Evolutionary conservation across 2,888 invertebrate genomes (phyloP).

Genomic region (Drosophila nr. perissopoda): DNA sequence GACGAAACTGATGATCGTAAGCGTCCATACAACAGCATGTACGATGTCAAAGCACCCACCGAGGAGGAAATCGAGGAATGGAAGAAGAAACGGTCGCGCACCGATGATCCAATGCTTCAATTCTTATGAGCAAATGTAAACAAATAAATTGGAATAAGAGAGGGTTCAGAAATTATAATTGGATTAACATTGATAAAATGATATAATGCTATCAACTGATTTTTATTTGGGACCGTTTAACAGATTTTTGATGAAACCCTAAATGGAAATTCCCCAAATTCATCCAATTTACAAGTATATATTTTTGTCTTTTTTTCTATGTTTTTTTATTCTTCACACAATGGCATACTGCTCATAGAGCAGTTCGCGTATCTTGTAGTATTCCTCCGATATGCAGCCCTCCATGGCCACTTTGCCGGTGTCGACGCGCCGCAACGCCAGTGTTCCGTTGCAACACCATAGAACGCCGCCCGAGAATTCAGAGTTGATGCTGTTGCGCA

Average conservation of each 20-base stretch:
- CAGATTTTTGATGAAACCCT: not conserved
- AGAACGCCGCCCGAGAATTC: constrained; percentile 97
- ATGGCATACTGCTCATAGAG: constrained; percentile 99
- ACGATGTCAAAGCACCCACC: constrained; percentile 92
- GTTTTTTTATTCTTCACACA: constrained; percentile 87
- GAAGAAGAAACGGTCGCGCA: constrained; percentile 92
- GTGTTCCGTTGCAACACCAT: constrained; percentile 96
- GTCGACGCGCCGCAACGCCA: constrained; percentile 95
- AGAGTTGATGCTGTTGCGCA: constrained; percentile 90
- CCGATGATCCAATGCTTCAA: constrained; percentile 97
- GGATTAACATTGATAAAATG: not conserved
- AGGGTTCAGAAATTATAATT: not conserved
- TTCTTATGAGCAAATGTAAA: constrained; percentile 84
- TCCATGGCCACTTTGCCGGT: constrained; percentile 96
- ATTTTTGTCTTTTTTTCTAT: not conserved
- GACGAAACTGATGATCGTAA: constrained; percentile 94
- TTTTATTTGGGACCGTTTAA: not conserved
- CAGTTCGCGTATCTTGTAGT: constrained; percentile 95
- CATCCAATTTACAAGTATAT: not conserved
- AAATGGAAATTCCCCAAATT: not conserved
- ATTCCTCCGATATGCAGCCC: constrained; percentile 97
- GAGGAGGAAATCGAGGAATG: constrained; percentile 97
- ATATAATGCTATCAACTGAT: not conserved
- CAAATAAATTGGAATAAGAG: not conserved
- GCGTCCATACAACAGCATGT: constrained; percentile 96